These are phyloP conservation scores for Notolepis coatsorum DNA, from an alignment of 2,797 vertebrate genomes.

Conservation along the genomic window DNA sequence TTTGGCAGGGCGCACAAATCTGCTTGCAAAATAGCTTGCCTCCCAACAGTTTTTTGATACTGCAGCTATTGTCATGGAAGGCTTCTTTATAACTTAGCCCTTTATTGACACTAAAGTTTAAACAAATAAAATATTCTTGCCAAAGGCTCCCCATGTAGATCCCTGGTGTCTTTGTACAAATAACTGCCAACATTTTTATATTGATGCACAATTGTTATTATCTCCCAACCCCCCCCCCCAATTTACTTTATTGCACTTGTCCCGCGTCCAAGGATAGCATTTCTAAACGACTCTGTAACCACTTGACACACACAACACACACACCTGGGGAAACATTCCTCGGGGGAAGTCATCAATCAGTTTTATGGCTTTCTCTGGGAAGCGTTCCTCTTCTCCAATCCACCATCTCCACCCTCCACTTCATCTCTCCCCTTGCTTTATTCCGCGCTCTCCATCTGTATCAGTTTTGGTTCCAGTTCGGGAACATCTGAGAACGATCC, in stretches of 20 bases:
- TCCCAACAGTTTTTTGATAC: conserved; percentile 43
- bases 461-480: conserved; percentile 71
- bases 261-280: conserved; percentile 78
- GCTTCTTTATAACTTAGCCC: conserved; percentile 48
- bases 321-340: conserved; percentile 87
- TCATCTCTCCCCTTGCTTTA: conserved; percentile 33
- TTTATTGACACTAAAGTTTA: conserved; percentile 32
- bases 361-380: conserved; percentile 85
- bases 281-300: conserved; percentile 65
- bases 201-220: conserved; percentile 68
- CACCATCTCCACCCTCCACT: conserved; percentile 63
- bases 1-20: conserved; percentile 47
- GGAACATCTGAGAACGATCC: conserved; percentile 77
- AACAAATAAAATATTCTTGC: conserved; percentile 25
- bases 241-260: conserved; percentile 81
- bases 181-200: conserved; percentile 57
- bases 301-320: conserved; percentile 36
- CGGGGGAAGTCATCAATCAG: conserved; percentile 87
- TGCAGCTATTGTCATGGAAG: conserved; percentile 6
- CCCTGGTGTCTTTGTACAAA: conserved; percentile 43
- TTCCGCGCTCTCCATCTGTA: conserved; percentile 76
- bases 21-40: conserved; percentile 45
- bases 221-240: conserved; percentile 64
- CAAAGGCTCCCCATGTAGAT: not conserved
- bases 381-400: conserved; percentile 79